Percentiles rank a stretch among this genome's conserved stretches.
phyloP scores from a whole-genome alignment of 2,113 vertebrate species.

The Gobio gobio region DNA sequence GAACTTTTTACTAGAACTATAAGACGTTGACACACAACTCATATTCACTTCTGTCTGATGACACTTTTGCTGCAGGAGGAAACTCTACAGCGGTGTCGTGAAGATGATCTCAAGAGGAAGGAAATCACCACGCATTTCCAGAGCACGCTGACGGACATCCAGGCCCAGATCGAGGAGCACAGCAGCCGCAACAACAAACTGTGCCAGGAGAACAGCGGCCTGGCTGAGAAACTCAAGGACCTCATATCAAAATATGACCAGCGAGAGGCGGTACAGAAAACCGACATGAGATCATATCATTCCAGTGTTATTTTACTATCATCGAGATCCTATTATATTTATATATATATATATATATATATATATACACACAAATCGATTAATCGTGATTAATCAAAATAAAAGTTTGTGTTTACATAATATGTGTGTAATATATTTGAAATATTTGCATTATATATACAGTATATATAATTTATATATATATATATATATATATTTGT shows the following conservation, averaged over 20 bases:
- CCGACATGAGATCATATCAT: background rate
- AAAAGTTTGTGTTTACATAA: no score
- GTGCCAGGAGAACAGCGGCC: constrained; percentile 92
- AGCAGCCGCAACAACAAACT: constrained; percentile 93
- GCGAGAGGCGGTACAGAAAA: constrained; percentile 87
- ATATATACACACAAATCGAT: no score
- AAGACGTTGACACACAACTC: background rate
- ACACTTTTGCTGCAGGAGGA: constrained; percentile 81
- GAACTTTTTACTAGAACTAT: background rate
- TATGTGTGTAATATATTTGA: no score
- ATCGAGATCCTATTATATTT: background rate
- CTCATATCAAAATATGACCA: constrained; percentile 96
- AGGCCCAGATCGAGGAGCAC: constrained; percentile 97
- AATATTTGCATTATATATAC: no score
- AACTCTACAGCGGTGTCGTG: constrained; percentile 91
- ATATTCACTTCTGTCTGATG: background rate
- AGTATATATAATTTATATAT: no score
- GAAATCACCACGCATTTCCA: constrained; percentile 99
- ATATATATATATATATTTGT: no score
- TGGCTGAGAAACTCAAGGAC: constrained; percentile 93
- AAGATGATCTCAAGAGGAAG: constrained; percentile 97
- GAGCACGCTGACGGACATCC: constrained; percentile 91
- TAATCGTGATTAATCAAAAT: no score
- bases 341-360: background rate
- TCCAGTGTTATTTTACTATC: no score